Base-by-base conservation (phyloP, 2,888 invertebrate species). In the Theodoxus fluviatilis region DNA sequence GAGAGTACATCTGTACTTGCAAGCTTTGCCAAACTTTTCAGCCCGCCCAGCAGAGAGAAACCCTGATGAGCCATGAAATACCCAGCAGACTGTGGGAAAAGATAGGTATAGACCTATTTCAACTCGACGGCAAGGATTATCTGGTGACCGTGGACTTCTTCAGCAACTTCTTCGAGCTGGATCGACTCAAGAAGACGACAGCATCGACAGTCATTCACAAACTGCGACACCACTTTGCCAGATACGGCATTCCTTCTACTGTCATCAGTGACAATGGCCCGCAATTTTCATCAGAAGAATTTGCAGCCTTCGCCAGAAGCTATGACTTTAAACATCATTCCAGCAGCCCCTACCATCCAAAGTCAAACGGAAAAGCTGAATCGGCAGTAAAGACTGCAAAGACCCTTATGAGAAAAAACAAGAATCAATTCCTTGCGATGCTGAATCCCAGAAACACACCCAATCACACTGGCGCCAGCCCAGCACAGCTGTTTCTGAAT, bases 241-340 rank as follows among this genome's bases (percentile, higher is more conserved):
- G 18, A 15, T 43, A 66, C 28, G 66, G 57, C n/a, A 66, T 57
- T 9, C 63, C 69, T 9, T 33, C 33, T 18, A 40, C 37, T 1
- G 63, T 63, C 7, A 35, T 49, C 33, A 55, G 38, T 18, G 69
- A 69, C 52, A 69, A 63, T 49, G 69, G 49, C 4, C 55, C 67
- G 3, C 38, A 43, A 28, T 37, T 55, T n/a, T 4, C 67, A 6
- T 15, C 55, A n/a, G 49, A 22, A 37, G 37, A 67, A 31, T 68
- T 57, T 31, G 28, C 12, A 40, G 59, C 22, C 43, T 43, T 68
- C 12, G 43, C 43, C 15, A 18, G 4, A 1, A 15, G 22, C 22
- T 64, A 33, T 3, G 43, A n/a, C 12, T n/a, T n/a, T n/a, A n/a
- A n/a, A n/a, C 40, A 64, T 15, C 2, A 18, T 7, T 12, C 43